Evolutionary conservation across 2,888 invertebrate genomes (phyloP).

Genomic region (Furcula furcula): DNA sequence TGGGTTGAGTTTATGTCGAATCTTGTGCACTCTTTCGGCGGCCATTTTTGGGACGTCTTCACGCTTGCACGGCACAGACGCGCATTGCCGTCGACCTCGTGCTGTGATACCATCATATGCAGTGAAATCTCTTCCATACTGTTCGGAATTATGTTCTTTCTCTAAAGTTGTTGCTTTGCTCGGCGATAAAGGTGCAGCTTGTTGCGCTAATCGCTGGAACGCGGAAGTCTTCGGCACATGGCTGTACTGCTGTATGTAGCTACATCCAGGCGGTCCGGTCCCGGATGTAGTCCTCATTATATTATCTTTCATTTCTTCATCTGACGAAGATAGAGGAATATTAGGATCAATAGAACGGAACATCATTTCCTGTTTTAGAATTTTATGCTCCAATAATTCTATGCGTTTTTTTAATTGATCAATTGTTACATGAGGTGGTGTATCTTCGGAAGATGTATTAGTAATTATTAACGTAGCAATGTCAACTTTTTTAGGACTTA

Average conservation of each 20-base stretch:
- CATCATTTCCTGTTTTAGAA: constrained; percentile 65
- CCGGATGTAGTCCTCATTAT: constrained; percentile 41
- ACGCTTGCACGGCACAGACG: constrained; percentile 68
- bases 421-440: constrained; percentile 36
- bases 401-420: constrained; percentile 26
- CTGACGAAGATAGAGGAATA: constrained; percentile 56
- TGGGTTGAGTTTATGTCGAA: constrained; percentile 71
- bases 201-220: constrained; percentile 66
- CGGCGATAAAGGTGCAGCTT: constrained; percentile 55
- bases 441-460: constrained; percentile 49
- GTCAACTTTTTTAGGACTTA: constrained; percentile 47
- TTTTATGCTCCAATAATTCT: constrained; percentile 50
- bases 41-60: constrained; percentile 63
- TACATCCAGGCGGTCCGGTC: constrained; percentile 56
- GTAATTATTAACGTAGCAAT: constrained; percentile 53
- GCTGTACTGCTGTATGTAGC: constrained; percentile 72
- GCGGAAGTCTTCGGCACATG: constrained; percentile 71
- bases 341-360: constrained; percentile 59
- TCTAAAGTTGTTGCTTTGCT: constrained; percentile 64
- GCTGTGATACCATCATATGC: constrained; percentile 73
- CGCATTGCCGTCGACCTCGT: constrained; percentile 64
- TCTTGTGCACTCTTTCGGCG: constrained; percentile 70
- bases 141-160: constrained; percentile 72
- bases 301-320: constrained; percentile 50
- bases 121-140: constrained; percentile 71